Base-by-base conservation (phyloP, 2,888 invertebrate species). In the Unio delphinus region DNA sequence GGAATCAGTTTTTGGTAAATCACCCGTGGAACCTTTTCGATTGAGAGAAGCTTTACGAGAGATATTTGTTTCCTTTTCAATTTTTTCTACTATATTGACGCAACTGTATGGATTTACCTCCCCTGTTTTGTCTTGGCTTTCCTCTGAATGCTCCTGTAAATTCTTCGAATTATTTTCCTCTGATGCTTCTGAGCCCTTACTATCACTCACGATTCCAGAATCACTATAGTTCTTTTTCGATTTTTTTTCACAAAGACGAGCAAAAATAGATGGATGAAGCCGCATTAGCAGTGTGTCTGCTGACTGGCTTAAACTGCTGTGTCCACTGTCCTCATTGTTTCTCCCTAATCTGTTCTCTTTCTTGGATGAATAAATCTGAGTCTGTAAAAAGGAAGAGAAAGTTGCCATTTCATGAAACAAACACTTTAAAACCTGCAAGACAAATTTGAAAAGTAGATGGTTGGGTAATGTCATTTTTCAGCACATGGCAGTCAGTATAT, bases 91-190 rank as follows among this genome's bases (percentile, higher is more conserved):
- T 61, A 81, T 76, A 64, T 81, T 72, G 4, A 79, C 77, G 79
- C 78, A 77, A 70, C 77, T 74, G 59, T 81, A 81, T 18, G 81
- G 81, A 65, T 70, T 76, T 20, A 76, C 73, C 26, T 64, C 61
- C 30, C 62, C 64, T 54, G 61, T 58, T 20, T 59, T 62, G 28
- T 8, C 45, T 45, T 45, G 45, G 11, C 11, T 11, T 45, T 45
- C 11, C 11, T 45, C 11, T 45, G 45, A 11, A 45, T 8, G 11
- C 45, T 45, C 45, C 11, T 45, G 11, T 2, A 45, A 45, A 45
- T 45, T 45, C 45, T 45, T 45, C 1, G 11, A 45, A 45, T 45
- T 11, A 45, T 11, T 45, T 45, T 45, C 45, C 45, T 45, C 45
- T 11, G 45, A 45, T 45, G 55, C 45, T 15, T 69, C 74, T 64